phyloP scores from a whole-genome alignment of 2,797 vertebrate species.

The Brachymystax lenok region DNA sequence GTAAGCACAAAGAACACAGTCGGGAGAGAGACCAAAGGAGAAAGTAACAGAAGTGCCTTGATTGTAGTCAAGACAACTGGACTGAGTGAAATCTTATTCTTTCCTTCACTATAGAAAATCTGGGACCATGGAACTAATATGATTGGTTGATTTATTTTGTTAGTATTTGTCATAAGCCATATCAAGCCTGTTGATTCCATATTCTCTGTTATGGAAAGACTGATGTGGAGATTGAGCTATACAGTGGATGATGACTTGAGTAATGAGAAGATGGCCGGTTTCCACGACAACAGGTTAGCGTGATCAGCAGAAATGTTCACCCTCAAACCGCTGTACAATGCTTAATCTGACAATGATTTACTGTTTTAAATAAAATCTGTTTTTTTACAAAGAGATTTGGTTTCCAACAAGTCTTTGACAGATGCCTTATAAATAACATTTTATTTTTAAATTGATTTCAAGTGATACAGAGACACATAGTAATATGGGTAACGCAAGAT shows the following conservation, averaged over 20 bases:
- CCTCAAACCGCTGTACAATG: neutral
- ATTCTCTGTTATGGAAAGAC: neutral
- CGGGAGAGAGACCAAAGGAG: constrained; percentile 35
- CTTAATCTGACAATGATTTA: constrained; percentile 9
- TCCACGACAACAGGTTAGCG: neutral
- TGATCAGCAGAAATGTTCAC: neutral
- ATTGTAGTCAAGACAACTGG: constrained; percentile 1
- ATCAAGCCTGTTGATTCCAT: neutral
- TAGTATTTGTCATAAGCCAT: too few species aligned
- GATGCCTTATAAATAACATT: constrained; percentile 43
- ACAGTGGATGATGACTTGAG: neutral
- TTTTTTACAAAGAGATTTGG: constrained; percentile 32
- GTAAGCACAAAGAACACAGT: constrained; percentile 37
- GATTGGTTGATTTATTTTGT: neutral
- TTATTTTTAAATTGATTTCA: constrained; percentile 39
- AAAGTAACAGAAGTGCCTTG: constrained; percentile 38
- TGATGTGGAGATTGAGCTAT: neutral
- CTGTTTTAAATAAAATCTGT: constrained; percentile 18
- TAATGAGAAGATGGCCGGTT: neutral
- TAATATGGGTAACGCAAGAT: constrained; percentile 28
- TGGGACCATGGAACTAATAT: neutral
- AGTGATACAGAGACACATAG: constrained; percentile 37
- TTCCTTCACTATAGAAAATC: neutral
- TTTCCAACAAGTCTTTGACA: constrained; percentile 15
- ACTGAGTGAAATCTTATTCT: neutral